Conservation (phyloP, 2,797 vertebrate species). For the Astyanax mexicanus region DNA sequence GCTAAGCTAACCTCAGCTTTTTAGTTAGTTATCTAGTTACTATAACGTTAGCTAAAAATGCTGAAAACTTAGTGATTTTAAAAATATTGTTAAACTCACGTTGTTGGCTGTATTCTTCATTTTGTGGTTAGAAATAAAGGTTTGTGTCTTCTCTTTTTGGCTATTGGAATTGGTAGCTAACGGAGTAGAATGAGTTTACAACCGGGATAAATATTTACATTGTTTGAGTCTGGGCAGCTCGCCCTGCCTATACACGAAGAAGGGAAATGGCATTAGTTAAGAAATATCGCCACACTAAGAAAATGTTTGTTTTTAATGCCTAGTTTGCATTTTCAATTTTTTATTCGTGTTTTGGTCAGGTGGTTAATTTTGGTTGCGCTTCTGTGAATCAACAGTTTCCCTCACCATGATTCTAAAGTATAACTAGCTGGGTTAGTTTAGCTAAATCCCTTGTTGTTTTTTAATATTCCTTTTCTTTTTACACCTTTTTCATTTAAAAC, state of each 20-base stretch:
- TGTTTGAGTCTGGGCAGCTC: conserved; percentile 42
- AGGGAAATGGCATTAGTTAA: conserved; percentile 30
- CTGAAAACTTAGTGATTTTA: no score
- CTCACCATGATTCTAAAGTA: not conserved
- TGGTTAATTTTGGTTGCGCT: not conserved
- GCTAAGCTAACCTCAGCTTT: no score
- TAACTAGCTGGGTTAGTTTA: not conserved
- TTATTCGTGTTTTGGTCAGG: not conserved
- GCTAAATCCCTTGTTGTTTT: no score
- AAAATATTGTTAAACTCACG: not conserved
- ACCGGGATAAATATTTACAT: conserved; percentile 54
- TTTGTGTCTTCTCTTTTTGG: conserved; percentile 61
- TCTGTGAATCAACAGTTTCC: not conserved
- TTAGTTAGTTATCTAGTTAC: no score
- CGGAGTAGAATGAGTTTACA: conserved; percentile 52
- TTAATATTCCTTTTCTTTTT: not conserved
- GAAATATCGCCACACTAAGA: conserved; percentile 24
- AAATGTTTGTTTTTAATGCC: conserved; percentile 3
- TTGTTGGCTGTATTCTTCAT: not conserved
- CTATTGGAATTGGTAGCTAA: conserved; percentile 39
- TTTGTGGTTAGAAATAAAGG: not conserved
- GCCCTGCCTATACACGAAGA: conserved; percentile 20
- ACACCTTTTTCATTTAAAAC: no score
- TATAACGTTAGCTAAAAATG: no score
- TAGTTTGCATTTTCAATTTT: not conserved